Conservation (phyloP, 1,140 invertebrate species). For the Luehdorfia chinensis region DNA sequence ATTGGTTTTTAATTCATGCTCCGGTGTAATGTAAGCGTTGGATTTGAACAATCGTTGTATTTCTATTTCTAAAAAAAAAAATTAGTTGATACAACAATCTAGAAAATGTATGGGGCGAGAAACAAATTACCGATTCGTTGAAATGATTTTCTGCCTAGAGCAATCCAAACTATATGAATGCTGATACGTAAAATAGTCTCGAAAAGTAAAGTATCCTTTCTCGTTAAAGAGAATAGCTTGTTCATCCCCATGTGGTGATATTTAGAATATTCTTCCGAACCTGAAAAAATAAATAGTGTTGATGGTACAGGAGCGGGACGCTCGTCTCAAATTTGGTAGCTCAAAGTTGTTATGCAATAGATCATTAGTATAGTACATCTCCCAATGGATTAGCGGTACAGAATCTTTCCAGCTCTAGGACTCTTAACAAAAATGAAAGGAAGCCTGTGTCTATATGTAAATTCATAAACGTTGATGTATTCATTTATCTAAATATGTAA, state of each 20-base stretch:
- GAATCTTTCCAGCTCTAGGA: too few relatives aligned
- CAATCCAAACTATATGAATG: constrained; percentile 79
- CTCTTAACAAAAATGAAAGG: too few relatives aligned
- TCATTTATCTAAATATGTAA: too few relatives aligned
- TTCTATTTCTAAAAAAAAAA: constrained; percentile 72
- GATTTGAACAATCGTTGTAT: constrained; percentile 78
- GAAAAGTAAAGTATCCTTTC: constrained; percentile 75
- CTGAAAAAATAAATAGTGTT: constrained; percentile 29
- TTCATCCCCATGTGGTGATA: constrained; percentile 77
- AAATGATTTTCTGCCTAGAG: constrained; percentile 75
- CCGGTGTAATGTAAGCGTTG: constrained; percentile 67
- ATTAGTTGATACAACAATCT: background rate
- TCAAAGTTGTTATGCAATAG: too few relatives aligned
- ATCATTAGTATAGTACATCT: too few relatives aligned
- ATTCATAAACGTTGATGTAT: too few relatives aligned
- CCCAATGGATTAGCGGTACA: too few relatives aligned
- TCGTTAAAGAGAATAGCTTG: constrained; percentile 66
- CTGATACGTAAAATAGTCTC: constrained; percentile 75
- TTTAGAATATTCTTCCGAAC: constrained; percentile 40
- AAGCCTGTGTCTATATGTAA: too few relatives aligned
- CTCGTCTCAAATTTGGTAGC: too few relatives aligned
- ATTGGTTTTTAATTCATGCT: constrained; percentile 37
- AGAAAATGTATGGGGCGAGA: constrained; percentile 6
- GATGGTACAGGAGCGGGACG: too few relatives aligned
- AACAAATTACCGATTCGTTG: constrained; percentile 64